A percentile compares a stretch with the other conserved stretches of the same genome.
Evolutionary conservation across 2,113 vertebrate species (phyloP).

Genomic region (Macaca mulatta): DNA sequence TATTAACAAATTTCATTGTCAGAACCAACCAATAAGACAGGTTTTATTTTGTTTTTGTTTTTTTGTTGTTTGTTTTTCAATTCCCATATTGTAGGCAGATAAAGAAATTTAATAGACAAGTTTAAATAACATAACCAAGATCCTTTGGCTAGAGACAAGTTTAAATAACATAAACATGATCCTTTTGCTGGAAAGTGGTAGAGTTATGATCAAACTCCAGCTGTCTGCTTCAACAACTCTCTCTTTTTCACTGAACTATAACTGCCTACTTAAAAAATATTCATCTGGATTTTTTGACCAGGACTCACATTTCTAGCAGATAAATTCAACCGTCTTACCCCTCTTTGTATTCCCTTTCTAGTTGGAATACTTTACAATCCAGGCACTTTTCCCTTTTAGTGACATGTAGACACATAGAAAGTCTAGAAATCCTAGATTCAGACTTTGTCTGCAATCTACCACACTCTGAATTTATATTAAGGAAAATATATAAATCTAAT

Average conservation of each 20-base stretch:
- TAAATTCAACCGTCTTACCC: background rate
- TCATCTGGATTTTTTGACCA: background rate
- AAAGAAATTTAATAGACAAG: background rate
- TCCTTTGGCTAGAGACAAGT: background rate
- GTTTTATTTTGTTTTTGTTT: background rate
- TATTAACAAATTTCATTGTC: background rate
- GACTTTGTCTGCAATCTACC: background rate
- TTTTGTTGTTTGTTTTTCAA: background rate
- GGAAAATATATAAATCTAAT: background rate
- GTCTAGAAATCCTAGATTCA: conserved; percentile 20
- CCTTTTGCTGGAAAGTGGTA: background rate
- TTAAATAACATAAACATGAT: background rate
- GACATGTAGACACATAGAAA: background rate
- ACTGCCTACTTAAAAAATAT: background rate
- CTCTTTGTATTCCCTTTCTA: background rate
- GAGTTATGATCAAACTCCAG: background rate
- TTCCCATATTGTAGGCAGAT: background rate
- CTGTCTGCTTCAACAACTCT: background rate
- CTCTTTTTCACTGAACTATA: background rate
- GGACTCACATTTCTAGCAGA: background rate
- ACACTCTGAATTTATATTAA: conserved; percentile 14
- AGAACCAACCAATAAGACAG: background rate
- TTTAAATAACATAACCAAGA: background rate
- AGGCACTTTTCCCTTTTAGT: background rate
- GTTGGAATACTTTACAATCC: background rate